Conservation (phyloP, 2,797 vertebrate genomes). For the Clarias laeviceps region DNA sequence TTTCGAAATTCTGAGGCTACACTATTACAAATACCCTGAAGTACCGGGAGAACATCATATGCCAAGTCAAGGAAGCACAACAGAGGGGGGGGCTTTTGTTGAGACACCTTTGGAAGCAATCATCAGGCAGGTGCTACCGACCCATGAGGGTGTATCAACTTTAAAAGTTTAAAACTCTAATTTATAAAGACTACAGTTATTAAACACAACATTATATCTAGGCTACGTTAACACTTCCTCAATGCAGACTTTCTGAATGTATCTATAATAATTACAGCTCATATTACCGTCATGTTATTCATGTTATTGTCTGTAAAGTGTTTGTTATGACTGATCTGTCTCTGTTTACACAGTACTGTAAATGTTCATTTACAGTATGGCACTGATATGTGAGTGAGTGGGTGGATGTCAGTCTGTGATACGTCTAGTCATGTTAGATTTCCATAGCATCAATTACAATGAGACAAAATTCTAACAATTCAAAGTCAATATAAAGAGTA, state of each 20-base stretch:
- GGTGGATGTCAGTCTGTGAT: neutral
- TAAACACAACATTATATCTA: neutral
- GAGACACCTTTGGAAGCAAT: neutral
- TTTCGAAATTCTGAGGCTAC: conserved; percentile 2
- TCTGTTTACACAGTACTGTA: neutral
- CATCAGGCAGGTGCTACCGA: neutral
- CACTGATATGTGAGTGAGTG: neutral
- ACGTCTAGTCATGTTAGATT: neutral
- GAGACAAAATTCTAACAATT: neutral
- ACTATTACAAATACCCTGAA: neutral
- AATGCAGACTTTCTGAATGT: neutral
- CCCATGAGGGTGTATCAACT: neutral
- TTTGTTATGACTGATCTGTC: neutral
- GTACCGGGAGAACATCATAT: neutral
- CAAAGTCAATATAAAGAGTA: neutral
- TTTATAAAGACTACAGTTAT: neutral
- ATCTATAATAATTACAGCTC: neutral
- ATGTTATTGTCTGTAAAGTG: neutral
- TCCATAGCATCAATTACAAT: neutral
- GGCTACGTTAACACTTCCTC: neutral
- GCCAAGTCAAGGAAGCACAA: neutral
- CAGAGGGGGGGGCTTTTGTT: neutral
- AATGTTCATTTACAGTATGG: neutral
- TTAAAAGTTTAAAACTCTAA: neutral
- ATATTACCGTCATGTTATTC: neutral